Base-by-base conservation (phyloP, 1,140 invertebrate species). In the Drosophila murphyi region DNA sequence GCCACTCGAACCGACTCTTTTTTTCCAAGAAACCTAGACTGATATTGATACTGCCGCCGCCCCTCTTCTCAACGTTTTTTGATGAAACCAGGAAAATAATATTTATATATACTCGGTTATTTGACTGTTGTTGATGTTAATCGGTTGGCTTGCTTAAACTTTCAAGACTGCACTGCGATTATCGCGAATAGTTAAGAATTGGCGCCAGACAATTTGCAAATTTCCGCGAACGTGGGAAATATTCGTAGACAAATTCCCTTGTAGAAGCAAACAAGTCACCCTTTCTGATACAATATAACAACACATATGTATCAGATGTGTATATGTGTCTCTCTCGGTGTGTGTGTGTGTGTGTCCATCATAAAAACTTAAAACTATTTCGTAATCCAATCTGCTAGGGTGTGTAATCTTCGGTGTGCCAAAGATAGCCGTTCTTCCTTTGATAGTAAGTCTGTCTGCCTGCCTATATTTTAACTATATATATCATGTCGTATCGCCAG, bases 101-200 rank as follows among this genome's bases (percentile, higher is more conserved):
- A 29, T 10, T 57, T 6, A 47, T 5, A 3, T 41, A 48, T 34
- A 47, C 3, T 43, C n/a, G n/a, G 6, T 2, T 32, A 34, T 32
- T 34, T 4, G n/a, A 8, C 7, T 41, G 39, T 43, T n/a, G 20
- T n/a, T 41, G 41, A 2, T 62, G 65, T 74, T 56, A 74, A 70
- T 62, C 72, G 72, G 8, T 63, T 74, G 2, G 65, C 31, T 74
- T 69, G 67, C 62, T 34, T 37, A 37, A 43, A 20, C 20, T 20
- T 20, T 20, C 20, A 20, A 52, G 32, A 39, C 12, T 20, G 48
- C 50, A 32, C 34, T 20, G 48, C 48, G 64, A 70, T 74, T 74
- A 74, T 74, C 57, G 50, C 43, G 65, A 74, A 74, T 62, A 70
- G 72, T 62, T 61, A 70, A 74, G 57, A 70, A 51, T 35, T 63